Evolutionary conservation across 2,888 invertebrate genomes (phyloP), one percentile per base, ranked within the genome.

Genomic region (Nesidiocoris tenuis): DNA sequence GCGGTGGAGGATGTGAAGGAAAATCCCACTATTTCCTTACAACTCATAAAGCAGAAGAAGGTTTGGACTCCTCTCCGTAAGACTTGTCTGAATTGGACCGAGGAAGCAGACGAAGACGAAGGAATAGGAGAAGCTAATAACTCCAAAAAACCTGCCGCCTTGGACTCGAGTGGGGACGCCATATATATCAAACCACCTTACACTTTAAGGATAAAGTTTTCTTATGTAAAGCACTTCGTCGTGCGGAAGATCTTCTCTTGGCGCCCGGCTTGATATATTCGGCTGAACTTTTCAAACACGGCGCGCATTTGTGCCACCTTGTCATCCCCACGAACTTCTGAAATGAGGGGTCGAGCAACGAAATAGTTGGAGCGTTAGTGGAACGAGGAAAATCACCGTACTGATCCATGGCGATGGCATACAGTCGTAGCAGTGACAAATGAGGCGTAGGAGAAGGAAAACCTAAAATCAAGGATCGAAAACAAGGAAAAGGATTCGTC

Each of bases 31-130:
- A 77, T 75, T 77, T 77, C 75, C 77, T 75, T 77, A 77, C 77
- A 77, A 77, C 70, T 77, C 77, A 77, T 77, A 77, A 77, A 77
- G 77, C 77, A 77, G 65, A 55, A 19, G 55, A 24, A 64, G 56
- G 61, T 21, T 21, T 61, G 39, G 39, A 39, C 39, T 39, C 39
- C 12, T 39, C 39, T 12, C 12, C 12, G 39, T 12, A 7, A 39
- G 5, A n/a, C n/a, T n/a, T n/a, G n/a, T n/a, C n/a, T n/a, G n/a
- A n/a, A n/a, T n/a, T n/a, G n/a, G n/a, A n/a, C n/a, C n/a, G n/a
- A 39, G 39, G 39, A 39, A 39, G 5, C 3, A 39, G 5, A 7
- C 39, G 39, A 39, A 39, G 5, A 7, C 39, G 39, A 39, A 39
- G 39, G 39, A 39, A 3, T 39, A 39, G 12, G 39, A 39, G 39